Conservation (phyloP, 2,797 vertebrate species). For the Gymnocypris eckloni region DNA sequence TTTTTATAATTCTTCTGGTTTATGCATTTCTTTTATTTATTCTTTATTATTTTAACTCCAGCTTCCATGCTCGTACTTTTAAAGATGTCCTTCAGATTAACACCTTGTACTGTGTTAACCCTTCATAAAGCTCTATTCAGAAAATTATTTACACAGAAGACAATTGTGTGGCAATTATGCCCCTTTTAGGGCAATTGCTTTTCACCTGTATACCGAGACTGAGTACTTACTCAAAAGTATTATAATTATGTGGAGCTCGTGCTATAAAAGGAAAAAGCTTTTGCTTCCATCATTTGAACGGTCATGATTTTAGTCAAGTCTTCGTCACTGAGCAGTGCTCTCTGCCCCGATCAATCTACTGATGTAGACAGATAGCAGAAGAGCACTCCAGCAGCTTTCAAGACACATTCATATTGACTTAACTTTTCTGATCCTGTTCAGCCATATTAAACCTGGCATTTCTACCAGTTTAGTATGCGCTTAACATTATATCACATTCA, state of each 20-base stretch:
- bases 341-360: neutral
- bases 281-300: neutral
- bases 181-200: neutral
- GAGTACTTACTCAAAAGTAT: constrained; percentile 5
- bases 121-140: neutral
- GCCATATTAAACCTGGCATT: neutral
- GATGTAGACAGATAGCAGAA: neutral
- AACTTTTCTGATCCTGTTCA: neutral
- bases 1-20: neutral
- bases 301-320: neutral
- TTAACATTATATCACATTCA: neutral
- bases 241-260: neutral
- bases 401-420: neutral
- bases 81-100: neutral
- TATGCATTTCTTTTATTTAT: neutral
- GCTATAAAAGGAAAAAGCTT: neutral
- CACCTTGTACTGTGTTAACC: neutral
- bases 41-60: neutral
- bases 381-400: neutral
- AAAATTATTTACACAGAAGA: neutral
- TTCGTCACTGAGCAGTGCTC: neutral
- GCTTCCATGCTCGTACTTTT: neutral
- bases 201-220: neutral
- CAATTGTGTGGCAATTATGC: neutral
- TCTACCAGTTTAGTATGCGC: neutral